Base-by-base conservation (phyloP, 2,113 vertebrate species). In the Sclerurus mexicanus region DNA sequence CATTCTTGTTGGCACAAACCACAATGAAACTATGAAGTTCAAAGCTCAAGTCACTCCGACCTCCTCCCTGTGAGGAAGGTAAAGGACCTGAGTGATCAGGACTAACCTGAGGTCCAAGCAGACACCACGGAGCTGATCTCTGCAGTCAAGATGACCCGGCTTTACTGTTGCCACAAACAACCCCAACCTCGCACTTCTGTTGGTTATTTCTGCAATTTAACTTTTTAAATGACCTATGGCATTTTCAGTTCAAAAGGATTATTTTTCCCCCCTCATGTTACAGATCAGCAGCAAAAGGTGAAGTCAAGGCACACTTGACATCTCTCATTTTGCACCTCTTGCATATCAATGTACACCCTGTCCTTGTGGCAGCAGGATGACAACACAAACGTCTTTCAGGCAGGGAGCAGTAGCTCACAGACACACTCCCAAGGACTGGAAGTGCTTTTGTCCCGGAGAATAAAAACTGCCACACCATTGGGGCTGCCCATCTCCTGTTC, bases 291-390 rank as follows among this genome's bases (percentile, higher is more conserved):
- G 60, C 52, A 68, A 73, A 82, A 74, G 35, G 52, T 42, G 9
- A 49, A 83, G 35, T 55, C n/a, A 30, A 90, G 59, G 27, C 35
- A 80, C 33, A 31, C 42, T 20, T 47, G n/a, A 37, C 14, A 17
- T 17, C 15, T 88, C 62, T 52, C 10, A 42, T 52, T 53, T 60
- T 79, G 59, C 81, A 76, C 58, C 53, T 80, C 42, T 71, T 73
- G 31, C 46, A 49, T 37, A 88, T 30, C 31, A 52, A 13, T 0
- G 1, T 39, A 25, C 33, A 37, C 18, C 20, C 22, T 2, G 1
- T 60, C 49, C 69, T 59, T 1, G 5, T 13, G 58, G 44, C 66
- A 87, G 67, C 44, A 67, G 0, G 0, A 22, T 24, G 74, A 78
- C 84, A 53, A 68, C 0, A 3, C 49, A 49, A 44, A 63, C 37